Percentiles rank a stretch among this genome's conserved stretches.
Evolutionary conservation across 2,113 vertebrate species (phyloP).

Genomic region (Apodemus sylvaticus): DNA sequence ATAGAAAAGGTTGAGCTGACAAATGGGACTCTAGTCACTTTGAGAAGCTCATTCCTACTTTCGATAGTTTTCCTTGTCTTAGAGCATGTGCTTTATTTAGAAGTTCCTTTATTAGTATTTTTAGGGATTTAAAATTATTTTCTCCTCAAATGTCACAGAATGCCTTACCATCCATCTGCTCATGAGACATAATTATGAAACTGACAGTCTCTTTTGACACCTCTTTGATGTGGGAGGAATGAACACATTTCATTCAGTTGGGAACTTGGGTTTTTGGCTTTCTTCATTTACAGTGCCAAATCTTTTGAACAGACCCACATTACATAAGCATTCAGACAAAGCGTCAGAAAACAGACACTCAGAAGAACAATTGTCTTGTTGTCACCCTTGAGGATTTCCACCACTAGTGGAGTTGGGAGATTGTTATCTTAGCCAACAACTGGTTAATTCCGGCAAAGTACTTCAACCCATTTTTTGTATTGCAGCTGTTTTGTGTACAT

Average conservation of each 20-base stretch:
- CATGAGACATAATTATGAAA: slow-evolving; percentile 76
- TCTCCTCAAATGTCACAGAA: slow-evolving; percentile 80
- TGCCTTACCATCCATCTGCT: slow-evolving; percentile 79
- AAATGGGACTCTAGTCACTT: slow-evolving; percentile 60
- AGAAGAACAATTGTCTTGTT: background rate
- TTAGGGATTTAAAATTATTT: slow-evolving; percentile 80
- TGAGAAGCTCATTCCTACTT: slow-evolving; percentile 52
- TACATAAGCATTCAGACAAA: slow-evolving; percentile 63
- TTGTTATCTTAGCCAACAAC: background rate
- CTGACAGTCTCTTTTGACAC: slow-evolving; percentile 81
- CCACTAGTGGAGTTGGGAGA: background rate
- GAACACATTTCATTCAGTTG: slow-evolving; percentile 80
- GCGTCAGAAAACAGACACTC: slow-evolving; percentile 8
- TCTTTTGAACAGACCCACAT: slow-evolving; percentile 53
- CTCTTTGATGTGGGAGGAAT: slow-evolving; percentile 77
- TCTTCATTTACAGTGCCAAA: slow-evolving; percentile 55
- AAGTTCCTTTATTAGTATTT: slow-evolving; percentile 79
- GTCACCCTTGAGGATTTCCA: background rate
- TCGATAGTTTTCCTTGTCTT: slow-evolving; percentile 56
- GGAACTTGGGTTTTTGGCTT: slow-evolving; percentile 62
- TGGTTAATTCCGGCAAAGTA: background rate
- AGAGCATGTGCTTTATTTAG: slow-evolving; percentile 70
- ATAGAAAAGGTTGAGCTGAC: slow-evolving; percentile 65
- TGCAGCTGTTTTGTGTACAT: background rate
- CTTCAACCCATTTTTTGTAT: background rate